phyloP scores from a whole-genome alignment of 1,140 invertebrate genomes.

The Caenorhabditis latens region DNA sequence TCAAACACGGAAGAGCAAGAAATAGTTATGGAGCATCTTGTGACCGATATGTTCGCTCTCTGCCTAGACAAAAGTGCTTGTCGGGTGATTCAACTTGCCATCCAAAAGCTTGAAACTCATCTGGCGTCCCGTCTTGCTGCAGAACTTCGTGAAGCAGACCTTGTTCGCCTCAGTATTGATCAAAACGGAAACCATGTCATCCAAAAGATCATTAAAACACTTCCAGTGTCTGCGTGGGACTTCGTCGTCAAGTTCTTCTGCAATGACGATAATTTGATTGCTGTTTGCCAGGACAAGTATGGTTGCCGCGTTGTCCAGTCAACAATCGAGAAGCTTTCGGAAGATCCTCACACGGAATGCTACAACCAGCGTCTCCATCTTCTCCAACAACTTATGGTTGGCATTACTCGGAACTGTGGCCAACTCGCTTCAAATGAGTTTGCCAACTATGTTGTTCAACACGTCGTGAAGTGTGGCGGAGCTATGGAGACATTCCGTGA shows the following conservation, averaged over 20 bases:
- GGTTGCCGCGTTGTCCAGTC: conserved; percentile 67
- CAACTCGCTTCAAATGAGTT: conserved; percentile 66
- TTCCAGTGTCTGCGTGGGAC: conserved; percentile 38
- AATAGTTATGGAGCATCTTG: conserved; percentile 25
- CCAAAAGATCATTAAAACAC: conserved; percentile 61
- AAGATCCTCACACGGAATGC: background rate
- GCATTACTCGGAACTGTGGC: conserved; percentile 54
- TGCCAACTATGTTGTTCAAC: conserved; percentile 68
- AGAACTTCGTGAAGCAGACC: conserved; percentile 49
- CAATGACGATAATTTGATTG: conserved; percentile 48
- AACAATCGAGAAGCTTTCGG: conserved; percentile 60
- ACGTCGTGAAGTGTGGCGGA: conserved; percentile 57
- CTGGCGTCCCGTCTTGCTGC: background rate
- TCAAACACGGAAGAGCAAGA: conserved; percentile 41
- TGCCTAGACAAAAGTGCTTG: conserved; percentile 67
- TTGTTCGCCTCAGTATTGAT: conserved; percentile 62
- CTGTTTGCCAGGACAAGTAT: conserved; percentile 67
- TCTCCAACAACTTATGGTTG: conserved; percentile 31
- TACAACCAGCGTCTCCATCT: background rate
- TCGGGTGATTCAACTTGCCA: conserved; percentile 65
- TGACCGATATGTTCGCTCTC: conserved; percentile 55
- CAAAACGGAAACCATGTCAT: conserved; percentile 69
- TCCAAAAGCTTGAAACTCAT: conserved; percentile 56
- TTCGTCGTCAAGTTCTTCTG: conserved; percentile 29
- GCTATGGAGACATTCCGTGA: conserved; percentile 60